These are phyloP conservation scores for Chouioia cunea DNA, from an alignment of 2,888 invertebrate species.

Conservation along the genomic window DNA sequence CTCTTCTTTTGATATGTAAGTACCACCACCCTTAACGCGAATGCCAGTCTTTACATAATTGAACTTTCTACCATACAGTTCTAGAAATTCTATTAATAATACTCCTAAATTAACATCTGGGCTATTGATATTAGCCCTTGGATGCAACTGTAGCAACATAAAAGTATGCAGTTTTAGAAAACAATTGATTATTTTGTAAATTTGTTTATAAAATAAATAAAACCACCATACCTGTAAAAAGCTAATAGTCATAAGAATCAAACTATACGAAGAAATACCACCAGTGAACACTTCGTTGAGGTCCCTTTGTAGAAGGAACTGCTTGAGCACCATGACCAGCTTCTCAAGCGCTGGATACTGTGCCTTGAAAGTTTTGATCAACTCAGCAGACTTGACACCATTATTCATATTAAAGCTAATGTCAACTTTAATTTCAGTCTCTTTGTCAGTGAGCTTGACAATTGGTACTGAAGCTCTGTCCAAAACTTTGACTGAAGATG, in stretches of 20 bases:
- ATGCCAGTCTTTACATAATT: slow-evolving; percentile 96
- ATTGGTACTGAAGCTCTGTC: slow-evolving; percentile 99
- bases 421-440: slow-evolving; percentile 87
- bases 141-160: slow-evolving; percentile 79
- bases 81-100: slow-evolving; percentile 95
- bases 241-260: slow-evolving; percentile 98
- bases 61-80: slow-evolving; percentile 96
- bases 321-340: slow-evolving; percentile 96
- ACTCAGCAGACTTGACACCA: slow-evolving; percentile 95
- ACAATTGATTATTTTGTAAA: background rate
- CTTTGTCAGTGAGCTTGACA: slow-evolving; percentile 93
- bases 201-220: slow-evolving; percentile 4
- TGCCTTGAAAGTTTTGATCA: slow-evolving; percentile 91
- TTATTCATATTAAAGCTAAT: slow-evolving; percentile 99
- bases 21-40: slow-evolving; percentile 91
- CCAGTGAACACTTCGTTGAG: slow-evolving; percentile 99
- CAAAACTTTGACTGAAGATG: slow-evolving; percentile 92
- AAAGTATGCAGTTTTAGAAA: no score
- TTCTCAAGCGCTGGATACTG: slow-evolving; percentile 92
- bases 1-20: slow-evolving; percentile 94
- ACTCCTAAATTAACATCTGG: slow-evolving; percentile 87
- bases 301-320: slow-evolving; percentile 97
- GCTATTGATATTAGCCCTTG: slow-evolving; percentile 79
- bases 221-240: slow-evolving; percentile 80
- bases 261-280: slow-evolving; percentile 98